Conservation (phyloP, 2,888 invertebrate species). For the Hyalella azteca region DNA sequence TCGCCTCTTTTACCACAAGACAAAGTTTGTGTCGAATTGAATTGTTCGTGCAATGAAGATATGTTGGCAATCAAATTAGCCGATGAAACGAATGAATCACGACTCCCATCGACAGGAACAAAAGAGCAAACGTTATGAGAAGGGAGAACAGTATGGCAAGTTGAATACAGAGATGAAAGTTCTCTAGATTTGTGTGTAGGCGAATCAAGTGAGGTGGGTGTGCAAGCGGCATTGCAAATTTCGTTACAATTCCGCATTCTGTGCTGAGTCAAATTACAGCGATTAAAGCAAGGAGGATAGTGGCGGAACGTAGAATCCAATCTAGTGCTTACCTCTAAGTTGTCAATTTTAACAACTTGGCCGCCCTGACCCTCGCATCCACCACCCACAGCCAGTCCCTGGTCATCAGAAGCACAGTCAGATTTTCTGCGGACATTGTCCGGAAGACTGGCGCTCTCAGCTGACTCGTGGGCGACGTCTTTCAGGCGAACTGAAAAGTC, state of each 20-base stretch:
- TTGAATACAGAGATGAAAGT: constrained; percentile 25
- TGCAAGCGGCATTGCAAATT: constrained; percentile 11
- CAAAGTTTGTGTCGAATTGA: neutral
- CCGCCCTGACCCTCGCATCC: constrained; percentile 35
- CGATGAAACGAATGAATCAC: neutral
- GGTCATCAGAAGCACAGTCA: constrained; percentile 43
- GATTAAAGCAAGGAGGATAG: constrained; percentile 35
- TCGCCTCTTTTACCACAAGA: neutral
- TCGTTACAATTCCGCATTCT: constrained; percentile 2
- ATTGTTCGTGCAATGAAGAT: neutral
- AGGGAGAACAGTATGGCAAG: constrained; percentile 26
- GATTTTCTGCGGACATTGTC: constrained; percentile 7
- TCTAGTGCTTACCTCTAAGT: constrained; percentile 33
- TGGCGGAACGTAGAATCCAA: constrained; percentile 24
- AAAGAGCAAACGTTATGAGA: constrained; percentile 25
- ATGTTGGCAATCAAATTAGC: neutral
- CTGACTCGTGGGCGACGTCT: neutral
- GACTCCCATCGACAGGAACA: constrained; percentile 11
- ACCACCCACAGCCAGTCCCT: constrained; percentile 44
- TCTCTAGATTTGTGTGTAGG: constrained; percentile 19
- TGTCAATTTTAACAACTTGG: constrained; percentile 29
- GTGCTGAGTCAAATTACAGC: constrained; percentile 17
- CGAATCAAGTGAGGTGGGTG: constrained; percentile 25
- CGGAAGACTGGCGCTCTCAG: neutral
- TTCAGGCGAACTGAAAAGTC: constrained; percentile 3